A percentile compares a stretch with the other conserved stretches of the same genome.
Evolutionary conservation across 2,888 invertebrate species (phyloP).

Genomic region (Aplocera efformata): DNA sequence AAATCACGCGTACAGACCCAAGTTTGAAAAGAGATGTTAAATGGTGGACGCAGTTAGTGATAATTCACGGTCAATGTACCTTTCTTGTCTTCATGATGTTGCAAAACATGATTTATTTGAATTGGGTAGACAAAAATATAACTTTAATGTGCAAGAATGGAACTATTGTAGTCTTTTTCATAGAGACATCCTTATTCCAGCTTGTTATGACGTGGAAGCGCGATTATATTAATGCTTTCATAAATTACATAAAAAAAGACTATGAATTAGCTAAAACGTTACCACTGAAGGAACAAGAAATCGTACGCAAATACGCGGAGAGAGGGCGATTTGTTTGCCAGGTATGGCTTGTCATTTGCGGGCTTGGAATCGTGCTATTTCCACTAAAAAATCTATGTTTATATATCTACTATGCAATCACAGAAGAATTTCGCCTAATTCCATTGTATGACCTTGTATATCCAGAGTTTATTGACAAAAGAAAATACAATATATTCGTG

Average conservation of each 20-base stretch:
- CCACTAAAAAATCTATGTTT: conserved; percentile 7
- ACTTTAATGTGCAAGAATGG: conserved; percentile 14
- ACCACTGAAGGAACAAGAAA: conserved; percentile 4
- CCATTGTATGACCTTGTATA: conserved; percentile 18
- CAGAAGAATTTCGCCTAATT: conserved; percentile 9
- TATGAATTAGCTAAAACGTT: conserved; percentile 1
- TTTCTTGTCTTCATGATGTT: neutral
- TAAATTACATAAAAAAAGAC: conserved; percentile 7
- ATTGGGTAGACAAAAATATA: neutral
- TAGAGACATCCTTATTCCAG: conserved; percentile 7
- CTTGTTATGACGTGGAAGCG: conserved; percentile 6
- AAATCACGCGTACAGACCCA: neutral
- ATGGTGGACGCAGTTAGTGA: neutral
- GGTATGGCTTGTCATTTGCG: conserved; percentile 2
- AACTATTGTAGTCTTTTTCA: conserved; percentile 6
- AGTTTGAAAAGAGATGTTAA: conserved; percentile 2
- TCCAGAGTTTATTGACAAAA: conserved; percentile 15
- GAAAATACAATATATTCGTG: conserved; percentile 6
- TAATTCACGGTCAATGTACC: neutral
- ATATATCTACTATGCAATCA: conserved; percentile 7
- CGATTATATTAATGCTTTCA: conserved; percentile 1
- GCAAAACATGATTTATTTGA: conserved; percentile 6
- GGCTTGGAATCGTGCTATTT: neutral
- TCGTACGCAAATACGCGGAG: conserved; percentile 3
- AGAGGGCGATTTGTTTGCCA: conserved; percentile 1